Percentiles rank a stretch among this genome's conserved stretches.
phyloP scores from a whole-genome alignment of 2,113 vertebrate genomes.

The Hippolais icterina region DNA sequence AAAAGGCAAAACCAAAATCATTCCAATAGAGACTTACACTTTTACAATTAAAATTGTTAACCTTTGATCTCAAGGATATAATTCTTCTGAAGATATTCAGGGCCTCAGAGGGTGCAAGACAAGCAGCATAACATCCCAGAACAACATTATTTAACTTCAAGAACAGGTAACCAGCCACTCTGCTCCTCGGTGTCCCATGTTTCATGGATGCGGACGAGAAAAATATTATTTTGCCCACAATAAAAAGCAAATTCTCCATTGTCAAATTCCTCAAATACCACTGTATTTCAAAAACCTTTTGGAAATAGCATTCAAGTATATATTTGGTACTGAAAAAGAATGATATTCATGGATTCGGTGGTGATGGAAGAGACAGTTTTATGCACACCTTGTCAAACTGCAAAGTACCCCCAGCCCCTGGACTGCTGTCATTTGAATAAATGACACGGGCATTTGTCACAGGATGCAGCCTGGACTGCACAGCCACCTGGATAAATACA shows the following conservation, averaged over 20 bases:
- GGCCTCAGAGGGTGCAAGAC: background rate
- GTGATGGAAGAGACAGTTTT: conserved; percentile 25
- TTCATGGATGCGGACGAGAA: background rate
- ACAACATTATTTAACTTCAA: background rate
- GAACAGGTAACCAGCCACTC: background rate
- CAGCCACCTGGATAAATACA: conserved; percentile 8
- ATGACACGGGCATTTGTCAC: conserved; percentile 49
- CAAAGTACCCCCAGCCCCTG: background rate
- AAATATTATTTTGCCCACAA: background rate
- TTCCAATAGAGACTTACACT: background rate
- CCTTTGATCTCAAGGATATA: background rate
- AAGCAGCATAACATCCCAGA: background rate
- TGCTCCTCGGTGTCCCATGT: background rate
- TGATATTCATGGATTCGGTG: background rate
- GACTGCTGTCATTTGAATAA: background rate
- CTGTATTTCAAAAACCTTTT: background rate
- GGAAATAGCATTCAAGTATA: background rate
- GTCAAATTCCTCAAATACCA: background rate
- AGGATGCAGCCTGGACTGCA: background rate
- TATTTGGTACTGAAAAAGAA: background rate
- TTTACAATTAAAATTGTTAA: background rate
- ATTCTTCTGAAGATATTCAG: background rate
- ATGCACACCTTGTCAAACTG: conserved; percentile 23
- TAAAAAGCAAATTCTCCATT: background rate
- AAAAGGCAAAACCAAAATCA: background rate